Conservation (phyloP, 2,888 invertebrate genomes). For the Caenorhabditis sp. region DNA sequence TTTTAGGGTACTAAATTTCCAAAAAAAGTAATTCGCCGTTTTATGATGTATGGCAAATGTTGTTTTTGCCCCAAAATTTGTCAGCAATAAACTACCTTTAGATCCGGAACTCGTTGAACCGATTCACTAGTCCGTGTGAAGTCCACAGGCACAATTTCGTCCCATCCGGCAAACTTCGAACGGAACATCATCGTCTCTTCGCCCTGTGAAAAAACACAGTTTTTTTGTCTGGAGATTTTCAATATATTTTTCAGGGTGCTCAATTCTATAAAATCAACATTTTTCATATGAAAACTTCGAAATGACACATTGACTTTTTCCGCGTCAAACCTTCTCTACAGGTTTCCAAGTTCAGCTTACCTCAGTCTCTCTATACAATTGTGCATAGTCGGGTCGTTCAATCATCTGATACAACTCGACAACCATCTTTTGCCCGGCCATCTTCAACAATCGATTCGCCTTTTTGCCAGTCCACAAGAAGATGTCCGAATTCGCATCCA, state of each 20-base stretch:
- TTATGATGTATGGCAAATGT: too few relatives aligned
- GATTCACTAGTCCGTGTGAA: constrained; percentile 97
- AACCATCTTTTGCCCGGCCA: constrained; percentile 67
- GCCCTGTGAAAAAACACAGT: constrained; percentile 54
- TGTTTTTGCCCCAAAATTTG: background rate
- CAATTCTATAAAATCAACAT: too few relatives aligned
- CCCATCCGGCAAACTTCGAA: constrained; percentile 95
- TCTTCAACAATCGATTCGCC: constrained; percentile 79
- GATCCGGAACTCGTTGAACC: constrained; percentile 93
- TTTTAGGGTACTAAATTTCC: too few relatives aligned
- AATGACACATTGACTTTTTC: background rate
- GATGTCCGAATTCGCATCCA: constrained; percentile 85
- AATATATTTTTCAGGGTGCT: background rate
- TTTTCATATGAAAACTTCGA: too few relatives aligned
- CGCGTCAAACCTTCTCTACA: too few relatives aligned
- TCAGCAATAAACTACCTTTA: constrained; percentile 74
- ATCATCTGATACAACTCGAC: constrained; percentile 91
- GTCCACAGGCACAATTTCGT: constrained; percentile 97
- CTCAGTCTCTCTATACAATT: constrained; percentile 75
- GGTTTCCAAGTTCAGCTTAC: constrained; percentile 4
- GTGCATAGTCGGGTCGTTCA: constrained; percentile 82
- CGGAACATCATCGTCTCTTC: constrained; percentile 82
- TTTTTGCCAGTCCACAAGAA: constrained; percentile 86
- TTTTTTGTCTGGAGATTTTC: background rate
- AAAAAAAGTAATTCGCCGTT: too few relatives aligned